Evolutionary conservation across 1,140 invertebrate genomes (phyloP), one percentile per base, ranked within the genome.

Genomic region (Drosophila nigromelanica): DNA sequence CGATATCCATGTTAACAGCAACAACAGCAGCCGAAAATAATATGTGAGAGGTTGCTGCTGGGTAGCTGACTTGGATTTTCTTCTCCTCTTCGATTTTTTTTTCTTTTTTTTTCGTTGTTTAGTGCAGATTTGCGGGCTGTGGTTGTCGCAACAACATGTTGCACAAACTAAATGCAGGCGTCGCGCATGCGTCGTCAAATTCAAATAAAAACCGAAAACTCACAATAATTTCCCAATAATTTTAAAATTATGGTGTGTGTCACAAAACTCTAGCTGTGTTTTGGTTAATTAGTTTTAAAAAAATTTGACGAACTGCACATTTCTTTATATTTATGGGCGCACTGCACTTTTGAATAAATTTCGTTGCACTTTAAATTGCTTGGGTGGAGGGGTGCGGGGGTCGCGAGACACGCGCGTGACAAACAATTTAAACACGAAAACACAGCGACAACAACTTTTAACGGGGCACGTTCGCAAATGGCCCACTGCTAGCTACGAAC

Each of bases 1-100:
- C 83, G 69, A 89, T 91, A 91, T 91, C 90, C 90, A 91, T 91
- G 52, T 78, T 89, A 45, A 51, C n/a, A 59, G 63, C 63, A 54
- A 5, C 42, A 45, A 51, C n/a, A 59, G 63, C 63, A 54, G 8
- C 42, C 43, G 14, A 74, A 52, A 52, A 18, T 66, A 54, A 33
- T 45, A 37, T 51, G 45, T 15, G 51, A 14, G 45, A 12, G n/a
- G 14, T 12, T 21, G 42, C 21, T 43, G 15, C 24, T 51, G 24
- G 18, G 18, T 40, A 59, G 52, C 7, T 64, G 35, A 21, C 39
- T 42, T 54, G n/a, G n/a, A 10, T 27, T 43, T 43, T 59, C 33
- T 35, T 10, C 33, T 35, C 7, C 33, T 35, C 33, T 35, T 8
- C 33, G 8, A 35, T 5, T 10, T 8, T 35, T 33, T 33, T 69